Percentiles rank a stretch among this genome's conserved stretches.
These are phyloP conservation scores for Acanthopagrus latus DNA, from an alignment of 2,797 vertebrate genomes.

Conservation along the genomic window DNA sequence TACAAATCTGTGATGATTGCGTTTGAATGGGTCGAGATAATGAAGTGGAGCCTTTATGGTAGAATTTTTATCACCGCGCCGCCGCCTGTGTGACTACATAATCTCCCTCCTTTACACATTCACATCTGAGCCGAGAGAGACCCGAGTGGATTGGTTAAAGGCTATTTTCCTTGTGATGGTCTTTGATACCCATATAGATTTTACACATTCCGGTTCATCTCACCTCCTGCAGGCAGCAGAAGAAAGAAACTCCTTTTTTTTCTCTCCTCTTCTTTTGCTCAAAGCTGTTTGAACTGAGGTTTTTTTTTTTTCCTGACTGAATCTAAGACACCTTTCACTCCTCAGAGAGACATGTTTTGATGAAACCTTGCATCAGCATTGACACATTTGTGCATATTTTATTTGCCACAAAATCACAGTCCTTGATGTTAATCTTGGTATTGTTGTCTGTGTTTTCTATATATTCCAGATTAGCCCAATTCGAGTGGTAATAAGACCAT, in stretches of 20 bases:
- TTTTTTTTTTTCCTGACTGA: background rate
- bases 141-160: constrained; percentile 44
- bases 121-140: constrained; percentile 36
- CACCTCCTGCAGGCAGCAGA: constrained; percentile 28
- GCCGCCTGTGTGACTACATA: constrained; percentile 39
- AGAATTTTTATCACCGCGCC: constrained; percentile 36
- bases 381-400: background rate
- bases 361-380: background rate
- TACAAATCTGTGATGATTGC: constrained; percentile 52
- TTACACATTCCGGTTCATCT: constrained; percentile 41
- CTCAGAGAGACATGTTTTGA: constrained; percentile 10
- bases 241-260: constrained; percentile 4
- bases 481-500: background rate
- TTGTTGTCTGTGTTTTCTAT: background rate
- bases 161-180: constrained; percentile 54
- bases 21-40: constrained; percentile 67
- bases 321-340: constrained; percentile 6
- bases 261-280: background rate
- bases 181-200: constrained; percentile 52
- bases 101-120: constrained; percentile 50
- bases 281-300: constrained; percentile 14
- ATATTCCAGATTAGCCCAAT: background rate
- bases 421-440: background rate
- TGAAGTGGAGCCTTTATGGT: constrained; percentile 52
- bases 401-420: background rate